A percentile compares a stretch with the other conserved stretches of the same genome.
These are phyloP conservation scores for Limnothrissa miodon DNA, from an alignment of 2,113 vertebrate species.

Conservation along the genomic window DNA sequence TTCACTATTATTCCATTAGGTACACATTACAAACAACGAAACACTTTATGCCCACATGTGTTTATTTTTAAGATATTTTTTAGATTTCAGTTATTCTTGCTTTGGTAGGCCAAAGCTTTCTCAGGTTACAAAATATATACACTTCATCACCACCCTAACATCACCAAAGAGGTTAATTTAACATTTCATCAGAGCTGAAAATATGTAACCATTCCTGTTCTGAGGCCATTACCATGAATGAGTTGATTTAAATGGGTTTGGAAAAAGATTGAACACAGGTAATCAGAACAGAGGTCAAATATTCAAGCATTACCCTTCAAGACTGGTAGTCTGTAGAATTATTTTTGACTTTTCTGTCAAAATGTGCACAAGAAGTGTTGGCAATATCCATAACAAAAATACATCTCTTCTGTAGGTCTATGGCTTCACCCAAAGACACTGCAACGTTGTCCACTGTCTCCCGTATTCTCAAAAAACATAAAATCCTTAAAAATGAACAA, in stretches of 20 bases:
- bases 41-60: too few relatives aligned
- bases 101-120: background rate
- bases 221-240: background rate
- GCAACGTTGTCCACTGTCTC: constrained; percentile 44
- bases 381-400: background rate
- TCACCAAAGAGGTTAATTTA: background rate
- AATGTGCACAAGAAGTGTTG: background rate
- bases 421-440: constrained; percentile 56
- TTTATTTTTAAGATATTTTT: too few relatives aligned
- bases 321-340: background rate
- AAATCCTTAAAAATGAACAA: constrained; percentile 60
- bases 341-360: background rate
- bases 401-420: background rate
- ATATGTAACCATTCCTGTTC: background rate
- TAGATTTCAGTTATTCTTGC: background rate
- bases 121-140: background rate
- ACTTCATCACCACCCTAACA: too few relatives aligned
- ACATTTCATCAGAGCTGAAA: background rate
- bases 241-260: background rate
- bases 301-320: too few relatives aligned
- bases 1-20: too few relatives aligned
- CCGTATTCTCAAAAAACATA: constrained; percentile 68
- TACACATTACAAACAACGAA: too few relatives aligned
- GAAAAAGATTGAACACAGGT: background rate
- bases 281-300: background rate